A percentile compares a stretch with the other conserved stretches of the same genome.
Evolutionary conservation across 2,113 vertebrate genomes (phyloP).

Genomic region (Sebastes schlegelii): DNA sequence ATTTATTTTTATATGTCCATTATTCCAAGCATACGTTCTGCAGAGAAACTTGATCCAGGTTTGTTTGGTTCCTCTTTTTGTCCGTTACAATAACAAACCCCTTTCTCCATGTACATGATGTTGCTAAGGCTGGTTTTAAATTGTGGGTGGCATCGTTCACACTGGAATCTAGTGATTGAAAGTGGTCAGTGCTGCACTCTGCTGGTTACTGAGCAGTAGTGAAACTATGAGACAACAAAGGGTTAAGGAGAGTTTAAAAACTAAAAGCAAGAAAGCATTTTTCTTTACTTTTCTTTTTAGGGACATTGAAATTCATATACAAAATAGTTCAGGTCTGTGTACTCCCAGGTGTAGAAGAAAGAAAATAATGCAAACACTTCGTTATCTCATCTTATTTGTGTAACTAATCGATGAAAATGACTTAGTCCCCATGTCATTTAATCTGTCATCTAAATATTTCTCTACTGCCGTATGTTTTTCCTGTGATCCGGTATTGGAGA

Average conservation of each 20-base stretch:
- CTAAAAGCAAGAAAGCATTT: background rate
- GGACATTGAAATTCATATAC: background rate
- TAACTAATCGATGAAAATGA: background rate
- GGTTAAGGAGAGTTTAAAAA: no score
- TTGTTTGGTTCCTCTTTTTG: background rate
- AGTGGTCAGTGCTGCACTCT: slow-evolving; percentile 46
- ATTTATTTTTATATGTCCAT: background rate
- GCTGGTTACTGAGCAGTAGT: slow-evolving; percentile 8
- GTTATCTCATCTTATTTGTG: background rate
- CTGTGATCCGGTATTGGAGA: background rate
- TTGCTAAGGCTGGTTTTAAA: background rate
- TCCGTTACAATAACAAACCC: background rate
- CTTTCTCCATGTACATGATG: background rate
- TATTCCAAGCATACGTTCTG: background rate
- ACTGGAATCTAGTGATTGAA: background rate
- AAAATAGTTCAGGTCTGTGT: background rate
- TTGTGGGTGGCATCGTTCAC: background rate
- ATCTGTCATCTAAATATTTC: background rate
- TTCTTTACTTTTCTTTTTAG: no score
- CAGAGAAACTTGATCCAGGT: background rate
- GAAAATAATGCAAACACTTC: background rate
- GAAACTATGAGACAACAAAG: background rate
- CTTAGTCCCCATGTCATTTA: background rate
- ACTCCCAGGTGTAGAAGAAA: background rate
- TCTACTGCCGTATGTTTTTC: background rate